Conservation (phyloP, 2,113 vertebrate species). For the Mionectes macconnelli region DNA sequence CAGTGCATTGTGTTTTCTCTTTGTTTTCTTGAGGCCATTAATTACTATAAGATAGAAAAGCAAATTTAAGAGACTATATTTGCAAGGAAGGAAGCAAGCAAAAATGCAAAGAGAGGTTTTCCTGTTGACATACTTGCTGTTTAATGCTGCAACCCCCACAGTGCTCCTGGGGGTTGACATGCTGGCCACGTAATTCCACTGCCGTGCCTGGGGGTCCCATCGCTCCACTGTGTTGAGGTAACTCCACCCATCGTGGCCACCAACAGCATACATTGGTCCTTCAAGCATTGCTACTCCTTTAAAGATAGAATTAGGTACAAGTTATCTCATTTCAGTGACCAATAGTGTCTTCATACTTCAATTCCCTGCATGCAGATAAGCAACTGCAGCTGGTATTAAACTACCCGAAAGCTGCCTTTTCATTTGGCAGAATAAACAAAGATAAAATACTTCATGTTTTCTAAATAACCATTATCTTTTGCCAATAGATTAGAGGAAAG, state of each 20-base stretch:
- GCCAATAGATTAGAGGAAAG: constrained; percentile 26
- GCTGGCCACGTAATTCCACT: constrained; percentile 98
- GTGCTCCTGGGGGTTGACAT: constrained; percentile 97
- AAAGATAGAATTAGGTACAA: neutral
- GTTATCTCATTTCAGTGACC: neutral
- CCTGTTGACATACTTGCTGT: constrained; percentile 86
- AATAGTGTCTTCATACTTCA: neutral
- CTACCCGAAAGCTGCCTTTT: neutral
- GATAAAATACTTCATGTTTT: neutral
- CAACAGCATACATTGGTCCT: constrained; percentile 98
- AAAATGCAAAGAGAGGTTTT: neutral
- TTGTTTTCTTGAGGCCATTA: neutral
- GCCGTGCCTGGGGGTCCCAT: constrained; percentile 94
- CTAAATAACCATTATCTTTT: neutral
- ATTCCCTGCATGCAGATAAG: neutral
- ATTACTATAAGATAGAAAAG: neutral
- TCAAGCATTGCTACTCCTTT: constrained; percentile 94
- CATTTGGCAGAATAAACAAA: neutral
- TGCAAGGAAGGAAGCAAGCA: neutral
- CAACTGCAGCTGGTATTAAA: neutral
- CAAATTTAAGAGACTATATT: neutral
- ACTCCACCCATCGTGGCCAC: constrained; percentile 97
- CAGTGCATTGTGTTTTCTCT: neutral
- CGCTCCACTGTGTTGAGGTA: constrained; percentile 97
- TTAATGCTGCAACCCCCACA: constrained; percentile 91